Evolutionary conservation across 2,888 invertebrate genomes (phyloP), one percentile per base, ranked within the genome.

Genomic region (Luffia ferchaultella): DNA sequence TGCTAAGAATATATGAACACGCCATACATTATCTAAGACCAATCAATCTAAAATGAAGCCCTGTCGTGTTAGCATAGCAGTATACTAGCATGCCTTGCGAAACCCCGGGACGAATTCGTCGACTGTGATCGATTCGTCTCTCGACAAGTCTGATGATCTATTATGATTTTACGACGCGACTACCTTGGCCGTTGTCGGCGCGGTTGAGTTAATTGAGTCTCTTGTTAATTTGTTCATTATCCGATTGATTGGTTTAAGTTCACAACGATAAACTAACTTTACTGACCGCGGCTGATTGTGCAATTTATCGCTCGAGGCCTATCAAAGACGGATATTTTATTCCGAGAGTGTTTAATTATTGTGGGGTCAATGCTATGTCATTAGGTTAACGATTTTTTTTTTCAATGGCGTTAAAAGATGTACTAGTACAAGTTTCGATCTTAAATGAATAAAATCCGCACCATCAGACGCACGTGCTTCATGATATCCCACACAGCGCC

Each of bases 201-300:
- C 30, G 30, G 30, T 12, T 7, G 30, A 3, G 30, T 41, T 57
- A 64, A 67, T 68, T 65, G 67, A 67, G 65, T 60, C 67, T 67
- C 65, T 64, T 68, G 59, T 68, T 68, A 65, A 68, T 67, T 63
- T 62, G 61, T 54, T 59, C 57, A 52, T 58, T 59, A 55, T 3
- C 55, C 57, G 52, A 54, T 60, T 61, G 59, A 58, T 60, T 55
- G 52, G 58, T 56, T 57, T 46, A 53, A 49, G 50, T 56, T 52
- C 15, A 18, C 17, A n/a, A 12, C 30, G 30, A 30, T 30, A 7
- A 7, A 30, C 12, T 30, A 30, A 30, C 12, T 30, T 3, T 30
- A 12, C 12, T 30, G 30, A 30, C 30, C 5, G 20, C 42, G 18
- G 19, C 41, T 16, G 1, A 17, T 30, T 30, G 3, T 3, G 30